These are phyloP conservation scores for Arnoldichthys spilopterus DNA, from an alignment of 2,797 vertebrate genomes.

Conservation along the genomic window DNA sequence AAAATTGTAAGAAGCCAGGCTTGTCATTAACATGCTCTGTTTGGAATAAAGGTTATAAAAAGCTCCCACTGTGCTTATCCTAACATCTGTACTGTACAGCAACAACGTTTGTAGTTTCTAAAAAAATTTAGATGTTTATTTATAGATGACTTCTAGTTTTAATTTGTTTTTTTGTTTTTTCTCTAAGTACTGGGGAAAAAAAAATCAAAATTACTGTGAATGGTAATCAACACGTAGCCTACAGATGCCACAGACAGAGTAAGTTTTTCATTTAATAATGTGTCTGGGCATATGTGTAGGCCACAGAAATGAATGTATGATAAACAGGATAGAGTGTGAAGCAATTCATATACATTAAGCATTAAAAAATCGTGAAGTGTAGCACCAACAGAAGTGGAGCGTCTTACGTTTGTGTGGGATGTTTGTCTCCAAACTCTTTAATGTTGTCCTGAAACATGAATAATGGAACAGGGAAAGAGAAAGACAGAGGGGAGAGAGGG, in stretches of 20 bases:
- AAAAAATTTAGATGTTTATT: not conserved
- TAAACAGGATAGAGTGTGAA: slow-evolving; percentile 1
- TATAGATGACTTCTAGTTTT: not conserved
- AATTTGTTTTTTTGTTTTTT: not conserved
- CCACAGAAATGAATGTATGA: not conserved
- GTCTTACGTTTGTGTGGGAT: slow-evolving; percentile 93
- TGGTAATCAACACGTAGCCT: not conserved
- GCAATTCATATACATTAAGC: not conserved
- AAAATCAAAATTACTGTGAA: not conserved
- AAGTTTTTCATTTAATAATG: not conserved
- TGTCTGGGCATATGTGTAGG: not conserved
- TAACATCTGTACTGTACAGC: not conserved
- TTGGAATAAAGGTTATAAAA: no score
- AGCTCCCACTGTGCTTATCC: not conserved
- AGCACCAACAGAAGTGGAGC: slow-evolving; percentile 55
- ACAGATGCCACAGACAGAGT: not conserved
- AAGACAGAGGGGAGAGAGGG: slow-evolving; percentile 45
- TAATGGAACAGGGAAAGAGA: slow-evolving; percentile 73
- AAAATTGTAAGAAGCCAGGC: no score
- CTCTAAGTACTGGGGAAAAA: not conserved
- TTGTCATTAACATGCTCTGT: no score
- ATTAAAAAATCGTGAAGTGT: slow-evolving; percentile 59
- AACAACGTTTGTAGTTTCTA: not conserved
- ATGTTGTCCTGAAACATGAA: slow-evolving; percentile 88
- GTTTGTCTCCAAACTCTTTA: slow-evolving; percentile 95